phyloP scores from a whole-genome alignment of 2,113 vertebrate species.

The Paramisgurnus dabryanus region DNA sequence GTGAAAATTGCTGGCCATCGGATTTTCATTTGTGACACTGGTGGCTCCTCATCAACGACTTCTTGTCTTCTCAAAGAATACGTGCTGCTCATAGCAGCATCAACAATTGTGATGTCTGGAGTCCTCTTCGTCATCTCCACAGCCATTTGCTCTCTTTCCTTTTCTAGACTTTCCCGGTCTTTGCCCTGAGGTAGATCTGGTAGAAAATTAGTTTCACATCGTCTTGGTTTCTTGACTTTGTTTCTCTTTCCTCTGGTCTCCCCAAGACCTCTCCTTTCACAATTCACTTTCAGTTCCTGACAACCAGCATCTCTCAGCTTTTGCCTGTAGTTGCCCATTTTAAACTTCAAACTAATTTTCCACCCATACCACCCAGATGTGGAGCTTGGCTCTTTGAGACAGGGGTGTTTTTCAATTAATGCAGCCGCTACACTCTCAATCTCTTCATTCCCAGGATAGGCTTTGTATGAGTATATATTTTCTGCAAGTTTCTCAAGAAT shows the following conservation, averaged over 20 bases:
- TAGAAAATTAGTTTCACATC: slow-evolving; percentile 34
- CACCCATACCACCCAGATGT: slow-evolving; percentile 29
- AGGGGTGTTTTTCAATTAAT: slow-evolving; percentile 24
- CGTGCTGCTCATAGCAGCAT: slow-evolving; percentile 26
- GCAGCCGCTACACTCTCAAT: slow-evolving; percentile 22
- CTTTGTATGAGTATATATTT: slow-evolving; percentile 9
- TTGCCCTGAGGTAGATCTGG: slow-evolving; percentile 22
- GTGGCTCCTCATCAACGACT: slow-evolving; percentile 39
- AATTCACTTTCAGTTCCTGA: slow-evolving; percentile 15
- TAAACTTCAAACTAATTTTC: slow-evolving; percentile 5
- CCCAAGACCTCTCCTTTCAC: background rate
- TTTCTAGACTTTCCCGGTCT: slow-evolving; percentile 5
- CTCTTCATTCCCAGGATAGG: slow-evolving; percentile 30
- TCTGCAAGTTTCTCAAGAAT: slow-evolving; percentile 34
- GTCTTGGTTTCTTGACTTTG: slow-evolving; percentile 35
- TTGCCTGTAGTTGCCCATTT: background rate
- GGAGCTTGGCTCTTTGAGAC: slow-evolving; percentile 24
- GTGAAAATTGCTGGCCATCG: slow-evolving; percentile 27
- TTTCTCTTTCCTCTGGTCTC: slow-evolving; percentile 14
- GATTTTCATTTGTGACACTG: slow-evolving; percentile 28
- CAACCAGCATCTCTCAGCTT: slow-evolving; percentile 12
- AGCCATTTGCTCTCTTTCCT: slow-evolving; percentile 26
- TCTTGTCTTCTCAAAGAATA: slow-evolving; percentile 35
- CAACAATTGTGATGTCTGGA: slow-evolving; percentile 11
- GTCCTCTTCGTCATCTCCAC: slow-evolving; percentile 34